Evolutionary conservation across 2,888 invertebrate genomes (phyloP).

Genomic region (Neoascia interrupta): DNA sequence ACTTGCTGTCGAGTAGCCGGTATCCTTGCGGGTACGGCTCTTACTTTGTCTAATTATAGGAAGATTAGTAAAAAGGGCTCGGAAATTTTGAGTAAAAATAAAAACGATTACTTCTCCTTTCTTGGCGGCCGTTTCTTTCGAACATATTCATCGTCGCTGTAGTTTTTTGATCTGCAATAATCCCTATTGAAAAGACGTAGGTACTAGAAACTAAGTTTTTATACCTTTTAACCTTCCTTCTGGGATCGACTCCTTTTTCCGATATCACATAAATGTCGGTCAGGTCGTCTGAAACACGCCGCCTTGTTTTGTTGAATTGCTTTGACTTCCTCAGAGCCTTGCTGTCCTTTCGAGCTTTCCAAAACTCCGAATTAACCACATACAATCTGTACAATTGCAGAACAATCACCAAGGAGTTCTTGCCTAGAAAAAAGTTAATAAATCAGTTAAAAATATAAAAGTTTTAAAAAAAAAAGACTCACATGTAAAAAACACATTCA

Average conservation of each 20-base stretch:
- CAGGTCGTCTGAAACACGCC: slow-evolving; percentile 75
- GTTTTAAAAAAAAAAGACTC: slow-evolving; percentile 83
- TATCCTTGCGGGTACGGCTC: slow-evolving; percentile 82
- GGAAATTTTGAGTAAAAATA: too few species aligned
- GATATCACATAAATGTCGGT: slow-evolving; percentile 82
- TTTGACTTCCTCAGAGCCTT: slow-evolving; percentile 72
- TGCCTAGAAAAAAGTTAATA: slow-evolving; percentile 78
- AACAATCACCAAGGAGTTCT: slow-evolving; percentile 91
- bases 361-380: slow-evolving; percentile 87
- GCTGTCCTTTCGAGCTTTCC: slow-evolving; percentile 78
- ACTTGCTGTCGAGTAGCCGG: slow-evolving; percentile 86
- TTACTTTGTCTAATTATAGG: slow-evolving; percentile 68
- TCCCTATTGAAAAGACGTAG: too few species aligned
- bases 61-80: neutral
- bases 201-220: too few species aligned
- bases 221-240: slow-evolving; percentile 76
- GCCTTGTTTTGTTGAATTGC: slow-evolving; percentile 74
- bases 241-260: slow-evolving; percentile 76
- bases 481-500: slow-evolving; percentile 98
- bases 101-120: too few species aligned
- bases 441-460: slow-evolving; percentile 79
- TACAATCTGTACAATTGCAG: slow-evolving; percentile 91
- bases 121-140: slow-evolving; percentile 75
- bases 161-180: too few species aligned
- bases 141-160: slow-evolving; percentile 75